Evolutionary conservation across 2,888 invertebrate species (phyloP).

Genomic region (Drosophila falleni): DNA sequence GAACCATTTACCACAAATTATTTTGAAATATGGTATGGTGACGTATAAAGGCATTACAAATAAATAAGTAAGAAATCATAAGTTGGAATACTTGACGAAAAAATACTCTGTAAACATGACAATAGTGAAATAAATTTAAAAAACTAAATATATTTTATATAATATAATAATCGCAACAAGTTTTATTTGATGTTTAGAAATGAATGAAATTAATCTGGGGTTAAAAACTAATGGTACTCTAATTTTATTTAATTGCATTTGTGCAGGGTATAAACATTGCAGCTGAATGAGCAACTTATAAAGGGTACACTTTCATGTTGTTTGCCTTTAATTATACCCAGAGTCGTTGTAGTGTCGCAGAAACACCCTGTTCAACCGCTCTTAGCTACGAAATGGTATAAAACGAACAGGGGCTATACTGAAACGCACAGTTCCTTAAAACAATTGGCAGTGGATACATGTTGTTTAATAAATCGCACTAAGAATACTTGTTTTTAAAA

Average conservation of each 20-base stretch:
- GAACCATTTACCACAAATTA: slow-evolving; percentile 70
- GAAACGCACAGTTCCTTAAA: slow-evolving; percentile 39
- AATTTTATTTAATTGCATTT: neutral
- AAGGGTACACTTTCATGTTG: slow-evolving; percentile 50
- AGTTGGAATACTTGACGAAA: neutral
- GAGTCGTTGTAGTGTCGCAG: slow-evolving; percentile 7
- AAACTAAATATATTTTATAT: neutral
- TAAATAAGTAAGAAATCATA: slow-evolving; percentile 19
- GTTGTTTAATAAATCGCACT: neutral
- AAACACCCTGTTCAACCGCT: slow-evolving; percentile 55
- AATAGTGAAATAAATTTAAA: neutral
- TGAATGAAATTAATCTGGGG: neutral
- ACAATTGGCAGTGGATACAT: slow-evolving; percentile 25
- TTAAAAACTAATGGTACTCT: neutral
- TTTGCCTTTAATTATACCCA: slow-evolving; percentile 10
- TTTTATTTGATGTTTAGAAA: neutral
- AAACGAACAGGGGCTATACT: slow-evolving; percentile 34
- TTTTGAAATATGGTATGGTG: slow-evolving; percentile 69
- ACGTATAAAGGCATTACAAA: slow-evolving; percentile 60
- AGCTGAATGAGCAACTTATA: slow-evolving; percentile 36
- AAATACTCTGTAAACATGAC: slow-evolving; percentile 24
- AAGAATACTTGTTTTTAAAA: neutral
- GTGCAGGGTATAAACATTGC: slow-evolving; percentile 15
- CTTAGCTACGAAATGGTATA: slow-evolving; percentile 38
- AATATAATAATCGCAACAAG: neutral